Conservation (phyloP, 1,140 invertebrate genomes). For the Meloidogyne floridensis region DNA sequence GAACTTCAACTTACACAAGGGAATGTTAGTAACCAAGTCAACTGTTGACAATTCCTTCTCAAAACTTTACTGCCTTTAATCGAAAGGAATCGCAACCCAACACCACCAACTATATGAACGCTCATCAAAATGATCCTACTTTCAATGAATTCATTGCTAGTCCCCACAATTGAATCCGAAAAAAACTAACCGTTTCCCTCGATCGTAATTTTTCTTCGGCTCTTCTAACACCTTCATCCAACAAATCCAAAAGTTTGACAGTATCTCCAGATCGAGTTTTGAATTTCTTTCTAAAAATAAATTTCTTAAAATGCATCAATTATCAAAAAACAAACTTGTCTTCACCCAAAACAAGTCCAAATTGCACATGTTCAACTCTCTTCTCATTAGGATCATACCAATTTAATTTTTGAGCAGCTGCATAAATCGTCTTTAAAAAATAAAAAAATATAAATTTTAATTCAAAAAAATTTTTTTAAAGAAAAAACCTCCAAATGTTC, state of each 20-base stretch:
- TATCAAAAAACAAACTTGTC: constrained; percentile 74
- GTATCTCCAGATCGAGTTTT: constrained; percentile 97
- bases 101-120: too few species aligned
- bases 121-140: too few species aligned
- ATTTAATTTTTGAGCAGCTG: constrained; percentile 66
- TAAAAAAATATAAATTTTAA: constrained; percentile 30
- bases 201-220: constrained; percentile 83
- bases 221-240: constrained; percentile 88
- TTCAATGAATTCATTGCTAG: too few species aligned
- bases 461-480: neutral
- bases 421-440: constrained; percentile 74
- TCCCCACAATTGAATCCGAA: neutral
- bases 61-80: too few species aligned
- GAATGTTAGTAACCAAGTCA: too few species aligned
- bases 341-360: constrained; percentile 95
- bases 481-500: constrained; percentile 59
- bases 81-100: too few species aligned
- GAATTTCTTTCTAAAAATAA: constrained; percentile 80
- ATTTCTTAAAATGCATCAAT: neutral
- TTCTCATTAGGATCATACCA: constrained; percentile 58
- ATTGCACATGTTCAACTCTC: constrained; percentile 84
- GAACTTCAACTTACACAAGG: too few species aligned
- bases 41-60: too few species aligned
- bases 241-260: constrained; percentile 82
- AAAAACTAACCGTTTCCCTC: constrained; percentile 81